Conservation (phyloP, 2,113 vertebrate genomes). For the Siniperca chuatsi region DNA sequence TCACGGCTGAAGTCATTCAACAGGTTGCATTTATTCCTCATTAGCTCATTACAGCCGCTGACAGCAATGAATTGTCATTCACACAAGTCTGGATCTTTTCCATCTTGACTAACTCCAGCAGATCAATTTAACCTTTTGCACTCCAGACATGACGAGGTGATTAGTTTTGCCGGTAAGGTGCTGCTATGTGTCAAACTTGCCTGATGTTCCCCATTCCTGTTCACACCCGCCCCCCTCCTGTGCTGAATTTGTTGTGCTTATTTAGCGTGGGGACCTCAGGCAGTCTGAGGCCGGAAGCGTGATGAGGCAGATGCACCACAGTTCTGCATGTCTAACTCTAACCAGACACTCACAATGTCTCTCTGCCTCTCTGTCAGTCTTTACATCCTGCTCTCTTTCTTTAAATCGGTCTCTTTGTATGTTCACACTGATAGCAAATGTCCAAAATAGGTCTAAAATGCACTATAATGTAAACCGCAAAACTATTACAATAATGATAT, state of each 20-base stretch:
- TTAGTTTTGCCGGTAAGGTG: conserved; percentile 60
- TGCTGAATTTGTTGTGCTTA: conserved; percentile 76
- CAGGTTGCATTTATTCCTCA: conserved; percentile 56
- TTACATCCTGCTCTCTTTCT: conserved; percentile 10
- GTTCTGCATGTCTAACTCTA: conserved; percentile 76
- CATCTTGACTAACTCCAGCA: conserved; percentile 48
- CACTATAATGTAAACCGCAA: not conserved
- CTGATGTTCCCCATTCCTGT: conserved; percentile 59
- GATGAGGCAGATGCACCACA: conserved; percentile 73
- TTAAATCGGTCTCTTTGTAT: not conserved
- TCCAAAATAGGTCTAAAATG: not conserved
- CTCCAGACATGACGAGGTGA: conserved; percentile 59
- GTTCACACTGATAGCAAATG: not conserved
- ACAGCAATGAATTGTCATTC: conserved; percentile 37
- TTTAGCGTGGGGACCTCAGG: conserved; percentile 68
- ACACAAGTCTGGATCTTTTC: conserved; percentile 47
- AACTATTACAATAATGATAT: not conserved
- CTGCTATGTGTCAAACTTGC: conserved; percentile 56
- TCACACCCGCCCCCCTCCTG: conserved; percentile 32
- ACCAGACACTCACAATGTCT: conserved; percentile 65
- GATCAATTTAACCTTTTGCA: conserved; percentile 67
- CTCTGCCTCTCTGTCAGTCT: not conserved
- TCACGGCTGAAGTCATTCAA: conserved; percentile 53
- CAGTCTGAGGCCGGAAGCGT: conserved; percentile 68
- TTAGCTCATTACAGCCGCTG: conserved; percentile 52